phyloP scores from a whole-genome alignment of 1,140 invertebrate genomes.

The Plodia interpunctella region DNA sequence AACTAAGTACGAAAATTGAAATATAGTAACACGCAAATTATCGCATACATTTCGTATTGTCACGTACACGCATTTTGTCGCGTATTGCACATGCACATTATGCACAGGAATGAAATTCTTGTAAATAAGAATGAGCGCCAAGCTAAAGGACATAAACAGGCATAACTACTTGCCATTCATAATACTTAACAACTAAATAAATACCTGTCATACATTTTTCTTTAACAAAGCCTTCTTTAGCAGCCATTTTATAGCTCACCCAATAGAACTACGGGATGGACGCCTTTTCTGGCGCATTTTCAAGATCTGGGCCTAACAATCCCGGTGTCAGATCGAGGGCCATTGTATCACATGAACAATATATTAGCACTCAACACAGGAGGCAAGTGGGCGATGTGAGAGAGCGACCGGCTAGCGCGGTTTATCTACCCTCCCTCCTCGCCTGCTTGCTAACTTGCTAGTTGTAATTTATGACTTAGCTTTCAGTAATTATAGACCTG shows the following conservation, averaged over 20 bases:
- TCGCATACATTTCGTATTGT: too few relatives aligned
- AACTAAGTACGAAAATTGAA: too few relatives aligned
- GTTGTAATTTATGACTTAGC: constrained; percentile 6
- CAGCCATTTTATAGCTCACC: not conserved
- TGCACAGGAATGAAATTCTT: too few relatives aligned
- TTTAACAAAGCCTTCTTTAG: too few relatives aligned
- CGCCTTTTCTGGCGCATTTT: not conserved
- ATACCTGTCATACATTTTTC: too few relatives aligned
- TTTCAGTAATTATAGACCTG: constrained; percentile 4
- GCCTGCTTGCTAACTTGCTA: not conserved
- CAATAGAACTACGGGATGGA: not conserved
- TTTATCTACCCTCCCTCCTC: not conserved
- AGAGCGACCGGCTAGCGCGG: not conserved
- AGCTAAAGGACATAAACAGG: too few relatives aligned
- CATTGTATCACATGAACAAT: not conserved
- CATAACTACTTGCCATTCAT: too few relatives aligned
- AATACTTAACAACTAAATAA: too few relatives aligned
- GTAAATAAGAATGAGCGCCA: too few relatives aligned
- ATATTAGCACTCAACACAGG: constrained; percentile 2
- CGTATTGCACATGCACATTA: too few relatives aligned
- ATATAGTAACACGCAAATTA: too few relatives aligned
- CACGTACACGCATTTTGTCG: too few relatives aligned
- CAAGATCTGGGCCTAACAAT: not conserved
- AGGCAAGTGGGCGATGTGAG: not conserved
- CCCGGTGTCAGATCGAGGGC: not conserved